Base-by-base conservation (phyloP, 2,113 vertebrate genomes). In the Chaetodon auriga region DNA sequence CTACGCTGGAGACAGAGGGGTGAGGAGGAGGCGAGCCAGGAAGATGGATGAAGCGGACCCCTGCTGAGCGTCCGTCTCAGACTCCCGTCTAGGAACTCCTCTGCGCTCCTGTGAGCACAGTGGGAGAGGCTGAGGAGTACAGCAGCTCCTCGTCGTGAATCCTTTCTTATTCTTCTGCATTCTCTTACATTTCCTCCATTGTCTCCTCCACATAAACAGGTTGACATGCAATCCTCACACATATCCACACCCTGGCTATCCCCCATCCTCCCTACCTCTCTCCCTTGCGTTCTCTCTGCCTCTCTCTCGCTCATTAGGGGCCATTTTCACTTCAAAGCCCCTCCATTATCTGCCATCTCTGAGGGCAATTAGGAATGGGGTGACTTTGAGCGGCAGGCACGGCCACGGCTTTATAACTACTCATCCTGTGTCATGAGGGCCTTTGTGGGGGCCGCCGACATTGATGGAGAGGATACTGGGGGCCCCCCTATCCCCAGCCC, bases 291-390 rank as follows among this genome's bases (percentile, higher is more conserved):
- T 87, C 85, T 81, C 77, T 85, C 78, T 82, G 75, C 91, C 92
- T 92, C 93, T 94, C 95, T 95, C 94, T 89, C 88, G 85, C 96
- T 97, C 96, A 96, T 97, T 96, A 96, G 93, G 92, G 82, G 91
- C 95, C 94, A 96, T 97, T 97, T 96, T 96, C 95, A 97, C 96
- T 96, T 97, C 96, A 97, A 97, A 97, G 96, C 92, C 89, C 94
- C 92, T 94, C 94, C 94, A 96, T 96, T 96, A 96, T 96, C 96
- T 95, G 91, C 95, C 96, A 96, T 96, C 96, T 96, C 96, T 96
- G 96, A 96, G 96, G 96, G 95, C 96, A 97, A 96, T 97, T 96
- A 97, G 96, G 96, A 96, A 96, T 96, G 96, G 96, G 90, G 95
- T 96, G 95, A 95, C 95, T 96, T 95, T 96, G 96, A 95, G 96